Evolutionary conservation across 1,140 invertebrate genomes (phyloP).

Genomic region (Vanessa atalanta): DNA sequence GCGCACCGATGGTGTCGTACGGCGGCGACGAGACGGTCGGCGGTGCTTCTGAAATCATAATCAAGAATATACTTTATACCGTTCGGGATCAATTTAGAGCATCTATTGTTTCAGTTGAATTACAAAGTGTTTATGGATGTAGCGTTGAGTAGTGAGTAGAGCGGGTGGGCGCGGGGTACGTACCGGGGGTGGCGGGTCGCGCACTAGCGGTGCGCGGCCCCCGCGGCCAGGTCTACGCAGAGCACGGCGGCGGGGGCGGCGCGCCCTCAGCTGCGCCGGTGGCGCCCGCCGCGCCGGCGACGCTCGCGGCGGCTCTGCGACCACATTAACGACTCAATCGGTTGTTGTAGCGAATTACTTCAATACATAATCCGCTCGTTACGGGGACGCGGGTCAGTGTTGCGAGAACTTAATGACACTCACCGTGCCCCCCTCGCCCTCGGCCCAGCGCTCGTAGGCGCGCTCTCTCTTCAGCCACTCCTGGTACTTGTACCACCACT

Average conservation of each 20-base stretch:
- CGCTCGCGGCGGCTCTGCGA: conserved; percentile 62
- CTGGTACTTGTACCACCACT: conserved; percentile 96
- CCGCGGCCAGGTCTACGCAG: conserved; percentile 65
- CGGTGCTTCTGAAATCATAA: too few relatives aligned
- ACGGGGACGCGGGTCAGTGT: too few relatives aligned
- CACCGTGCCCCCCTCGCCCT: conserved; percentile 75
- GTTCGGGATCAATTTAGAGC: neutral
- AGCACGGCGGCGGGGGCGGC: conserved; percentile 73
- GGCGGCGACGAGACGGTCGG: too few relatives aligned
- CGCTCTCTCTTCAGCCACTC: conserved; percentile 93
- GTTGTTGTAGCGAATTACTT: too few relatives aligned
- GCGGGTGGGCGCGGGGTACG: too few relatives aligned
- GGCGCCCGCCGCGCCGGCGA: conserved; percentile 60
- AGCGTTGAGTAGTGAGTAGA: too few relatives aligned
- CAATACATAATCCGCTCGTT: too few relatives aligned
- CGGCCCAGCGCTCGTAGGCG: conserved; percentile 89
- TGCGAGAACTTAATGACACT: too few relatives aligned
- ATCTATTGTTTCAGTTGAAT: neutral
- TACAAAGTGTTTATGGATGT: too few relatives aligned
- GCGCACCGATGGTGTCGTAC: too few relatives aligned
- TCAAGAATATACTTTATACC: too few relatives aligned
- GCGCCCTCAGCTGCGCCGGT: conserved; percentile 70
- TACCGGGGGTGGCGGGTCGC: conserved; percentile 24
- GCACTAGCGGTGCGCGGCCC: conserved; percentile 49
- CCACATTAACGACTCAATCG: too few relatives aligned